Evolutionary conservation across 53 echinoderm and acorn worm genomes (phyloP).

Genomic region (Paracentrotus lividus): DNA sequence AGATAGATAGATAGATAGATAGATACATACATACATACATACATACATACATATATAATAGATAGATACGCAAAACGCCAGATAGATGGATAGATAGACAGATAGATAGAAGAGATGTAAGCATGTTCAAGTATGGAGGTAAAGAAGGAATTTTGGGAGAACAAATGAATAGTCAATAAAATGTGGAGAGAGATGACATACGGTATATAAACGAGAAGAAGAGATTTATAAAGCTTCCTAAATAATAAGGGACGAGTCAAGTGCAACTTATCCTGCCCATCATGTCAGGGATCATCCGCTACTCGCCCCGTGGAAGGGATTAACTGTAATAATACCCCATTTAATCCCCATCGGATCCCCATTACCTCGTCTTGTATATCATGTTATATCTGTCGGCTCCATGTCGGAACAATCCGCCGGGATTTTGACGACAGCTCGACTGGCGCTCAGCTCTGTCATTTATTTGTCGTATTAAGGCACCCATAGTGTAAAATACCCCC

Average conservation of each 20-base stretch:
- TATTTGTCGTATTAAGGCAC: slow-evolving; percentile 25
- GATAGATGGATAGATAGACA: neutral
- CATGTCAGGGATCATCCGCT: neutral
- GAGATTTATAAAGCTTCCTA: no score
- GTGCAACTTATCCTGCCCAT: neutral
- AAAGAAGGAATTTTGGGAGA: neutral
- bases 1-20: slow-evolving; percentile 21
- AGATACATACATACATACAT: neutral
- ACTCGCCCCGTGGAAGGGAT: neutral
- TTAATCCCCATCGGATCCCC: neutral
- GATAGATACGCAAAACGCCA: neutral
- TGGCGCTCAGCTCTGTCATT: neutral
- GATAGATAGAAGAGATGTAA: neutral
- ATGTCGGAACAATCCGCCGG: neutral
- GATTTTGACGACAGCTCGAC: neutral
- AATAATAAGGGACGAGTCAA: no score
- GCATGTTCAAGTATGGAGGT: neutral
- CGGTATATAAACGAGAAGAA: no score
- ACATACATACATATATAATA: neutral
- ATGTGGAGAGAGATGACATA: neutral
- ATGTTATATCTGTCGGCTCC: neutral
- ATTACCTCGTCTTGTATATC: neutral
- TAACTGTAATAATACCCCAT: slow-evolving; percentile 4
- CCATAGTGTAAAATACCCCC: slow-evolving; percentile 8
- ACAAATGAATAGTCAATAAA: neutral